phyloP scores from a whole-genome alignment of 2,797 vertebrate genomes.

The Spheniscus humboldti region DNA sequence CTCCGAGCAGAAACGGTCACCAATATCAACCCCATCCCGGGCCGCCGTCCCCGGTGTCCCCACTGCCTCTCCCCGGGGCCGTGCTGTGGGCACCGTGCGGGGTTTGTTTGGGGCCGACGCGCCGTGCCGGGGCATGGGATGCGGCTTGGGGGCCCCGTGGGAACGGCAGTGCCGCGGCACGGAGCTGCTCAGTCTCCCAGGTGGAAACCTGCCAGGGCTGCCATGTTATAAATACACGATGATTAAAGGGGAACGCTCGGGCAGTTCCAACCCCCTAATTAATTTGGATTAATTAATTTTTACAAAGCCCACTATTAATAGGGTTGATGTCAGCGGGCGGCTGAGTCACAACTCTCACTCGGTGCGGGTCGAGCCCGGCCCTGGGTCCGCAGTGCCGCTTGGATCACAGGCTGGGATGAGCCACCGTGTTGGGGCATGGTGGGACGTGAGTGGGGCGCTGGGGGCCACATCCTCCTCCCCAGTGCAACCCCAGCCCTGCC shows the following conservation, averaged over 20 bases:
- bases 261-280: conserved; percentile 22
- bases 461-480: background rate
- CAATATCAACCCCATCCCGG: accelerated
- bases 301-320: conserved; percentile 51
- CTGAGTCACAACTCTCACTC: conserved; percentile 62
- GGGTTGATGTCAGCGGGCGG: conserved; percentile 1
- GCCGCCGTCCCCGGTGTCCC: accelerated
- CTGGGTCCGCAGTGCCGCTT: background rate
- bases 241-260: background rate
- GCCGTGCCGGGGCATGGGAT: accelerated
- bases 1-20: background rate
- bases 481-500: accelerated
- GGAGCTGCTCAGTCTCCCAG: accelerated
- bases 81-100: background rate
- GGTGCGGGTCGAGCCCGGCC: background rate
- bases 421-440: accelerated
- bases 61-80: accelerated
- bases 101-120: background rate
- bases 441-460: accelerated
- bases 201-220: background rate
- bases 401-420: accelerated
- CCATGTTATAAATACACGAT: background rate
- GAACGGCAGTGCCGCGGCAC: accelerated
- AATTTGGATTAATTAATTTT: conserved; percentile 57
- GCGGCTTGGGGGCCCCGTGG: background rate